phyloP scores from a whole-genome alignment of 2,888 invertebrate species.

The Epistrophella euchroma region DNA sequence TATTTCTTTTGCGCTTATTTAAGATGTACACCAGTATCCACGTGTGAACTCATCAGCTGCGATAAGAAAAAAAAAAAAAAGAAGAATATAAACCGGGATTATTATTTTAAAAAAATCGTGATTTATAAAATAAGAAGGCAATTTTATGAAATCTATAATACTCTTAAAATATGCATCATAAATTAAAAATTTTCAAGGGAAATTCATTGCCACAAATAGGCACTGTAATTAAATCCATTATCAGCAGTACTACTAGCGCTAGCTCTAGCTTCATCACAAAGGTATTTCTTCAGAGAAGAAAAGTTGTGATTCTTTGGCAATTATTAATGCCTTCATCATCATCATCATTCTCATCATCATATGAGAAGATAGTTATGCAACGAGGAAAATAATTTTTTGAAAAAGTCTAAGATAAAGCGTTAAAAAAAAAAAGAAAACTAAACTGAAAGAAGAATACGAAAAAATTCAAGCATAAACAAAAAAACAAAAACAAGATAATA shows the following conservation, averaged over 20 bases:
- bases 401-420: background rate
- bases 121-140: background rate
- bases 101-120: background rate
- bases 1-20: background rate
- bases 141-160: conserved; percentile 12
- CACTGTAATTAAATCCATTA: conserved; percentile 31
- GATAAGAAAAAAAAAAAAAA: background rate
- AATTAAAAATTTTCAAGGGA: conserved; percentile 56
- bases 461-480: conserved; percentile 21
- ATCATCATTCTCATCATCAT: conserved; percentile 16
- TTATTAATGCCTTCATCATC: conserved; percentile 36
- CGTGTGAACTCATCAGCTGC: background rate
- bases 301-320: conserved; percentile 57
- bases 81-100: background rate
- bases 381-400: conserved; percentile 3
- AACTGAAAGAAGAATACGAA: background rate
- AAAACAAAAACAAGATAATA: conserved; percentile 29
- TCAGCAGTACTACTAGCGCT: background rate
- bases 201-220: conserved; percentile 69
- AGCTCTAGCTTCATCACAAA: background rate
- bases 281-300: conserved; percentile 41
- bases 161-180: conserved; percentile 64
- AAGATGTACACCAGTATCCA: background rate
- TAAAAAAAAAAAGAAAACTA: conserved; percentile 4
- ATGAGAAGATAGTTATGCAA: conserved; percentile 26